phyloP scores from a whole-genome alignment of 1,140 invertebrate genomes.

The Eulimnadia texana region DNA sequence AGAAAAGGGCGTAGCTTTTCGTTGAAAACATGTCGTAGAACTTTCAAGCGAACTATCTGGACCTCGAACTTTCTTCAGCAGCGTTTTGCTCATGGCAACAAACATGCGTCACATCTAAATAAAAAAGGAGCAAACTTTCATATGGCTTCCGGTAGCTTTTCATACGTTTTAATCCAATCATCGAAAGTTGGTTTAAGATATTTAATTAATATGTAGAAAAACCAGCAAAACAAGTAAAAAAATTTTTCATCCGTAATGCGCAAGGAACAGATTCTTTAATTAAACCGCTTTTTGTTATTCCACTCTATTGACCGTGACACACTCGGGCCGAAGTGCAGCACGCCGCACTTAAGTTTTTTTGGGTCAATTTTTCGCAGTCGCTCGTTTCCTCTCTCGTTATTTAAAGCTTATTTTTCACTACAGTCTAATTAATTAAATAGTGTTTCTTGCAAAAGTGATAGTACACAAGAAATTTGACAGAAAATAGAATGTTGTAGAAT shows the following conservation, averaged over 20 bases:
- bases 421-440: background rate
- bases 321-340: background rate
- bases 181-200: no score
- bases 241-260: background rate
- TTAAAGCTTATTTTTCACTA: background rate
- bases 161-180: no score
- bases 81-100: background rate
- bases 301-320: background rate
- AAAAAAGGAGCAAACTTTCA: no score
- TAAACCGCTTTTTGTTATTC: background rate
- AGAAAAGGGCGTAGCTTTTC: no score
- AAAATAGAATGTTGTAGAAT: no score
- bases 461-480: no score
- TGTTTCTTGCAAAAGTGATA: no score
- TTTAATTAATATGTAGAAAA: no score
- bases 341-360: background rate
- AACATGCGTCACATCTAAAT: background rate
- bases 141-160: no score
- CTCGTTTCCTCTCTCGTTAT: background rate
- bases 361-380: background rate
- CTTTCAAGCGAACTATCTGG: background rate
- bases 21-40: background rate
- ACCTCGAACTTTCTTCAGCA: no score
- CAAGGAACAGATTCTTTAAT: background rate
- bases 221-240: background rate